A percentile compares a stretch with the other conserved stretches of the same genome.
Evolutionary conservation across 2,797 vertebrate genomes (phyloP).

Genomic region (Micromesistius poutassou): DNA sequence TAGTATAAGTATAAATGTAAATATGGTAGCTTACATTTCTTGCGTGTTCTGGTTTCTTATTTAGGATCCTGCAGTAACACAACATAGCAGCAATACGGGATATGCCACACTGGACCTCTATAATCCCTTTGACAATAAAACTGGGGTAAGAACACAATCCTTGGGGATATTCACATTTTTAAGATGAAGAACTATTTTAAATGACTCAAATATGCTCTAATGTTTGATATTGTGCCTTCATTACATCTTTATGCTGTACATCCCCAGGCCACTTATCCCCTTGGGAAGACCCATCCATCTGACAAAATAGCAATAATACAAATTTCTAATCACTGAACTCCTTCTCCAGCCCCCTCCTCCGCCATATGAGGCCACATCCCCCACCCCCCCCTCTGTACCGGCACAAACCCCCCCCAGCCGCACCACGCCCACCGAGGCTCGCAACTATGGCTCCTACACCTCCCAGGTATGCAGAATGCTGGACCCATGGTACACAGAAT

Average conservation of each 20-base stretch:
- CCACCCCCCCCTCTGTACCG: conserved; percentile 55
- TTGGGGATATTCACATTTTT: not conserved
- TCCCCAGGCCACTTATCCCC: not conserved
- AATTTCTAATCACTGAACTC: too few relatives aligned
- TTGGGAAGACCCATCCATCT: not conserved
- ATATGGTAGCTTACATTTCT: not conserved
- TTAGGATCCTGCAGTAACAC: conserved; percentile 86
- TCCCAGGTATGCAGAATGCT: conserved; percentile 74
- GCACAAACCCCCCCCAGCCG: conserved; percentile 72
- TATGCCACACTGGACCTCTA: conserved; percentile 89
- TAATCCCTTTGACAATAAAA: conserved; percentile 86
- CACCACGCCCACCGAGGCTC: conserved; percentile 84
- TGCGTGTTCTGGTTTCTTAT: conserved; percentile 14
- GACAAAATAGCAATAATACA: too few relatives aligned
- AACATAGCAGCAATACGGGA: conserved; percentile 78
- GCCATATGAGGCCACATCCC: conserved; percentile 68
- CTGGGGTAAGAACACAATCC: conserved; percentile 66
- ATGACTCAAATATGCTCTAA: not conserved
- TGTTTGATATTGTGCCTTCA: not conserved
- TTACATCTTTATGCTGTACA: not conserved
- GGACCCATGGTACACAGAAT: not conserved
- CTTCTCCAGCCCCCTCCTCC: conserved; percentile 64
- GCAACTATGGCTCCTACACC: conserved; percentile 90
- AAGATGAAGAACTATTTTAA: not conserved
- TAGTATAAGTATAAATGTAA: not conserved